Percentiles rank a stretch among this genome's conserved stretches.
Evolutionary conservation across 2,888 invertebrate genomes (phyloP).

Genomic region (Latrodectus hesperus): DNA sequence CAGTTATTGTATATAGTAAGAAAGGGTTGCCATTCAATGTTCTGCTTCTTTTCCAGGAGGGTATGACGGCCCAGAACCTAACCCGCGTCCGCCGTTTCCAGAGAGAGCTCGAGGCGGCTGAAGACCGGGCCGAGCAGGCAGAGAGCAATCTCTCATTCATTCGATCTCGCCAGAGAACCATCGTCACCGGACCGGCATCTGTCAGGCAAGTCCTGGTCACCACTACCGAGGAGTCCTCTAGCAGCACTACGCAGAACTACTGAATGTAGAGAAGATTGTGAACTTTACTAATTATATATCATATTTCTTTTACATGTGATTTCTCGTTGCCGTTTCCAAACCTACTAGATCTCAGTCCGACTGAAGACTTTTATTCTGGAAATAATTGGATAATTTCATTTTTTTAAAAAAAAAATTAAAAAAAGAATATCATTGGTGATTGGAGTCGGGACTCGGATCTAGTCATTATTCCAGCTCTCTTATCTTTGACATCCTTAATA

Average conservation of each 20-base stretch:
- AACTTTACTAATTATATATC: background rate
- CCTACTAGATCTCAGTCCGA: background rate
- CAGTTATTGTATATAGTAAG: no score
- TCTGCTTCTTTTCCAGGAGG: slow-evolving; percentile 81
- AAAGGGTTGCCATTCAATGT: background rate
- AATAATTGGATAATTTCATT: no score
- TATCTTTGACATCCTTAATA: no score
- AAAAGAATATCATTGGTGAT: no score
- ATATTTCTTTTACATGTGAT: background rate
- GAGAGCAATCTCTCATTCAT: slow-evolving; percentile 95
- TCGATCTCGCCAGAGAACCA: slow-evolving; percentile 93
- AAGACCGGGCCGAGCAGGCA: slow-evolving; percentile 95
- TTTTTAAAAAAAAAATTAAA: no score
- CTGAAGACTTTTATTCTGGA: no score
- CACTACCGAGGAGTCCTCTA: slow-evolving; percentile 63
- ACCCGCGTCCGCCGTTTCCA: slow-evolving; percentile 98
- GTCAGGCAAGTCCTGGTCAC: slow-evolving; percentile 61
- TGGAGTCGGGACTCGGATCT: no score
- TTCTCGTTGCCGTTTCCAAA: background rate
- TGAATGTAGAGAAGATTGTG: background rate
- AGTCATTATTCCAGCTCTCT: no score
- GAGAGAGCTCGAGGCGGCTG: slow-evolving; percentile 96
- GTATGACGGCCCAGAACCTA: slow-evolving; percentile 91
- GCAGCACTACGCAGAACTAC: slow-evolving; percentile 35
- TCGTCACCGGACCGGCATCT: slow-evolving; percentile 61